Conservation (phyloP, 2,888 invertebrate species). For the Ceratothoa steindachneri region DNA sequence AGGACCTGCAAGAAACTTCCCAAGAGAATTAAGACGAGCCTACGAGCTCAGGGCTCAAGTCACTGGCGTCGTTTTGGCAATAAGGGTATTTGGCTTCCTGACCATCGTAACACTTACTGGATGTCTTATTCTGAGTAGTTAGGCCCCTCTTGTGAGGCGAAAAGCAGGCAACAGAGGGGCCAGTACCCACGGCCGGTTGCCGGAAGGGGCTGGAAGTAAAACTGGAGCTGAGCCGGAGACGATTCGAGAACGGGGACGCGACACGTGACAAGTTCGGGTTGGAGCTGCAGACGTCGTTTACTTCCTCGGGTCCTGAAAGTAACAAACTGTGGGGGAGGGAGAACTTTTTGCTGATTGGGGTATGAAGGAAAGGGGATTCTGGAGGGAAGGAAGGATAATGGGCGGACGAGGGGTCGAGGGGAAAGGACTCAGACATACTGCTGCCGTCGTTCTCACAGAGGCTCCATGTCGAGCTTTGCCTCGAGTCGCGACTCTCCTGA, state of each 20-base stretch:
- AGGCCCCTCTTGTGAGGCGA: conserved; percentile 34
- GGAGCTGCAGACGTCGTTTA: conserved; percentile 15
- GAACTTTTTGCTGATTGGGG: conserved; percentile 21
- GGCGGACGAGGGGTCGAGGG: not conserved
- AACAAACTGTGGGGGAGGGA: conserved; percentile 39
- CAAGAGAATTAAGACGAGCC: too few species aligned
- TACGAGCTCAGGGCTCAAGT: too few species aligned
- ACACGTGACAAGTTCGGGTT: conserved; percentile 36
- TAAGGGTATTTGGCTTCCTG: too few species aligned
- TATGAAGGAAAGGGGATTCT: too few species aligned
- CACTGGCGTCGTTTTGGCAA: too few species aligned
- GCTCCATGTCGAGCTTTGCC: conserved; percentile 39
- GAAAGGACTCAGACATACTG: not conserved
- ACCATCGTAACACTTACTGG: too few species aligned
- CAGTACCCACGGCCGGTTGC: conserved; percentile 21
- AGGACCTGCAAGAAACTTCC: too few species aligned
- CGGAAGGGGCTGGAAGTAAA: conserved; percentile 42
- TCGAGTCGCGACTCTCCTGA: conserved; percentile 29
- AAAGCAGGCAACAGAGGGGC: conserved; percentile 23
- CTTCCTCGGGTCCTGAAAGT: conserved; percentile 33
- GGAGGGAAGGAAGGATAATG: not conserved
- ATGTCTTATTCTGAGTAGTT: not conserved
- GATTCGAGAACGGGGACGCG: conserved; percentile 26
- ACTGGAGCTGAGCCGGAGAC: conserved; percentile 37
- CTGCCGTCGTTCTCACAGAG: conserved; percentile 27